Evolutionary conservation across 1,140 invertebrate species (phyloP).

Genomic region (Ctenoplectra terminalis): DNA sequence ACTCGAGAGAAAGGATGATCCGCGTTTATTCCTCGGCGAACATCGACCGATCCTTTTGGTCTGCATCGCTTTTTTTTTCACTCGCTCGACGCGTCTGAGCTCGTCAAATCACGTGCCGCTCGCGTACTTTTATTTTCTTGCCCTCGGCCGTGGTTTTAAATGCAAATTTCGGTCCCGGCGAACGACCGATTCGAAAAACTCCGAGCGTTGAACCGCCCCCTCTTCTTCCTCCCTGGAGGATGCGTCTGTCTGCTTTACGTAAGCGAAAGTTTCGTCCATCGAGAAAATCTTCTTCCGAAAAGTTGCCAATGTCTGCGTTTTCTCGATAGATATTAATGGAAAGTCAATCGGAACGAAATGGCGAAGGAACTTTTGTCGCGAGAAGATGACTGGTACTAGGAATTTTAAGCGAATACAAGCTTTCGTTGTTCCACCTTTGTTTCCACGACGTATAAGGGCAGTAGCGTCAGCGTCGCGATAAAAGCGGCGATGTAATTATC

Average conservation of each 20-base stretch:
- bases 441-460: too few relatives aligned
- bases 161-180: constrained; percentile 62
- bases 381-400: too few relatives aligned
- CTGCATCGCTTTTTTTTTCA: neutral
- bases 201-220: constrained; percentile 44
- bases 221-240: neutral
- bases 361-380: too few relatives aligned
- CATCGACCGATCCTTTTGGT: constrained; percentile 34
- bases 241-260: constrained; percentile 1
- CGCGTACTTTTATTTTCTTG: constrained; percentile 52
- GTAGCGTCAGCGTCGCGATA: neutral
- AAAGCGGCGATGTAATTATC: constrained; percentile 27
- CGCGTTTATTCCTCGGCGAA: neutral
- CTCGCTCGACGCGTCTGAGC: constrained; percentile 46
- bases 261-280: neutral
- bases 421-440: too few relatives aligned
- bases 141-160: constrained; percentile 61
- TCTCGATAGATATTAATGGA: too few relatives aligned
- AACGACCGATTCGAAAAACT: constrained; percentile 43
- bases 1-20: neutral
- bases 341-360: too few relatives aligned
- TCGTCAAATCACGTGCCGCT: constrained; percentile 53
- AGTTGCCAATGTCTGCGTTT: too few relatives aligned
- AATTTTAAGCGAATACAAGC: too few relatives aligned
- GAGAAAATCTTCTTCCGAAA: neutral